phyloP scores from a whole-genome alignment of 1,140 invertebrate genomes.

The Whitmania pigra region DNA sequence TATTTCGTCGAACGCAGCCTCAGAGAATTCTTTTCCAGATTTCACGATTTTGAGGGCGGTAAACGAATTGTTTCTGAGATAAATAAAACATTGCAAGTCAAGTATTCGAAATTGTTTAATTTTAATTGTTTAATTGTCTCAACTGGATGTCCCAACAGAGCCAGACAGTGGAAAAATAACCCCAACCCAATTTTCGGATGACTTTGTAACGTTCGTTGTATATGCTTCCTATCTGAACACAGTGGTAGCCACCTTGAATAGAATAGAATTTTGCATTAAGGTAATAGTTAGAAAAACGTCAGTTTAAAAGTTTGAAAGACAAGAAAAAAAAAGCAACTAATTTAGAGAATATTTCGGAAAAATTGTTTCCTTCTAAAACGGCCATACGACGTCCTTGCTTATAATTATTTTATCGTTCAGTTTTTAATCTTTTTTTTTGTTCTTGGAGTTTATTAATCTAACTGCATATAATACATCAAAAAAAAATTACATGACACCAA shows the following conservation, averaged over 20 bases:
- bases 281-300: too few species aligned
- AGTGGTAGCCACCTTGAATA: conserved; percentile 73
- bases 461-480: too few species aligned
- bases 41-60: conserved; percentile 97
- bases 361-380: too few species aligned
- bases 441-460: too few species aligned
- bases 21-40: conserved; percentile 89
- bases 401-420: too few species aligned
- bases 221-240: conserved; percentile 87
- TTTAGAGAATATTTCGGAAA: too few species aligned
- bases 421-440: too few species aligned
- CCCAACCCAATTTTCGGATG: conserved; percentile 90
- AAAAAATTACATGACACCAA: too few species aligned
- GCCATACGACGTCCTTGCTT: too few species aligned
- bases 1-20: conserved; percentile 95
- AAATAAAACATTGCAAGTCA: background rate
- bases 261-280: background rate
- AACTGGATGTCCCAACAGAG: conserved; percentile 80
- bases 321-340: too few species aligned
- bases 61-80: conserved; percentile 66
- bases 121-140: conserved; percentile 31
- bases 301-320: too few species aligned
- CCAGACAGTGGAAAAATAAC: conserved; percentile 96
- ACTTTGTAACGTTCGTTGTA: conserved; percentile 86
- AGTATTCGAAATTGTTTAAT: too few species aligned